phyloP scores from a whole-genome alignment of 2,797 vertebrate species.

The Amblyopsis hoosieri region DNA sequence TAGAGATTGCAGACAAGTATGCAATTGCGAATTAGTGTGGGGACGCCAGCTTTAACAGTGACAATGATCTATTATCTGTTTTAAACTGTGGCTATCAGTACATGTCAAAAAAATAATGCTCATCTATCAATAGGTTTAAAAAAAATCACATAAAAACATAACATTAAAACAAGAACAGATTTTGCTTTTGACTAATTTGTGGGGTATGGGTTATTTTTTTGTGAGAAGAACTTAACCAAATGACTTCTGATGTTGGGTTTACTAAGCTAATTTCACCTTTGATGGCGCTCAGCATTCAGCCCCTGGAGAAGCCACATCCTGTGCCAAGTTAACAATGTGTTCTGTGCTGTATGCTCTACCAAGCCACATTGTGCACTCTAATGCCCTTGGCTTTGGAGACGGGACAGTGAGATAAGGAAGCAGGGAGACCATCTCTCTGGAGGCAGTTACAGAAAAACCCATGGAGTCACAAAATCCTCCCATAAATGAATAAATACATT shows the following conservation, averaged over 20 bases:
- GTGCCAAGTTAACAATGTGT: background rate
- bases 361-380: background rate
- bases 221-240: slow-evolving; percentile 13
- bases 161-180: too few species aligned
- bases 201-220: background rate
- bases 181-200: background rate
- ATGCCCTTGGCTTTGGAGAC: background rate
- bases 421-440: background rate
- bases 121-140: too few species aligned
- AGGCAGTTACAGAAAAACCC: background rate
- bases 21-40: too few species aligned
- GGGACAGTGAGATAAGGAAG: background rate
- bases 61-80: too few species aligned
- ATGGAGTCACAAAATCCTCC: too few species aligned
- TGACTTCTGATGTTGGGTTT: background rate
- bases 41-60: too few species aligned
- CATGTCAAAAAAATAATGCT: too few species aligned
- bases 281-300: slow-evolving; percentile 7
- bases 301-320: background rate
- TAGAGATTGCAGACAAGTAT: too few species aligned
- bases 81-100: too few species aligned
- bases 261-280: slow-evolving; percentile 23
- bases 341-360: background rate
- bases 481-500: too few species aligned
- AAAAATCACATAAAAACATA: too few species aligned